phyloP scores from a whole-genome alignment of 1,140 invertebrate genomes.

The Psix sp. region DNA sequence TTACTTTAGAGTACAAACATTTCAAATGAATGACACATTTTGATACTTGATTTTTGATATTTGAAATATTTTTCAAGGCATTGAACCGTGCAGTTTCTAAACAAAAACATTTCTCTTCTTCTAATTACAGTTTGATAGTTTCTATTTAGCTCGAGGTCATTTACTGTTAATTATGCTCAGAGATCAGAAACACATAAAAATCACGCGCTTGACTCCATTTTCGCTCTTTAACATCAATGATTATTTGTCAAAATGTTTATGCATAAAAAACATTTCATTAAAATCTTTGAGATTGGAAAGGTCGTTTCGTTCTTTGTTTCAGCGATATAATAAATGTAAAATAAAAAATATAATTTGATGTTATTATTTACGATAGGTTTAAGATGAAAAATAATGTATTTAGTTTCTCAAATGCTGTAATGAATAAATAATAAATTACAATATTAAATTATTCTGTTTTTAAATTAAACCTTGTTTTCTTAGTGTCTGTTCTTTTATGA shows the following conservation, averaged over 20 bases:
- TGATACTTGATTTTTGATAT: background rate
- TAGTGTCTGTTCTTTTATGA: no score
- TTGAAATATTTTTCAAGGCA: constrained; percentile 2
- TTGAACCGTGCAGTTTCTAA: constrained; percentile 3
- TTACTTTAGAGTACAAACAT: no score
- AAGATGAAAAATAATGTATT: no score
- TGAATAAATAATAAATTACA: no score
- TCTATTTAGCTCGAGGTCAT: constrained; percentile 37
- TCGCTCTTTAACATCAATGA: constrained; percentile 11
- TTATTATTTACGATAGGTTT: no score
- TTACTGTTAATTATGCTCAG: constrained; percentile 38
- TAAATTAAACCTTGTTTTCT: no score
- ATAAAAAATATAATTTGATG: no score
- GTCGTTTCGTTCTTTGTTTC: no score
- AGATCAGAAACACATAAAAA: constrained; percentile 27
- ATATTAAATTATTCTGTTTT: no score
- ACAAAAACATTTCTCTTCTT: constrained; percentile 25
- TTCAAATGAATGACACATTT: background rate
- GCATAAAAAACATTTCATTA: constrained; percentile 17
- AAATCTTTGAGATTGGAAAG: constrained; percentile 7
- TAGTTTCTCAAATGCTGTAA: no score
- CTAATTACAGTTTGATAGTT: constrained; percentile 24
- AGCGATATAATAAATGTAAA: no score
- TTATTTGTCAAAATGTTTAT: constrained; percentile 13
- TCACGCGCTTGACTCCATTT: constrained; percentile 23